Conservation (phyloP, 35 echinoderm and acorn worm species). For the Acanthaster planci region DNA sequence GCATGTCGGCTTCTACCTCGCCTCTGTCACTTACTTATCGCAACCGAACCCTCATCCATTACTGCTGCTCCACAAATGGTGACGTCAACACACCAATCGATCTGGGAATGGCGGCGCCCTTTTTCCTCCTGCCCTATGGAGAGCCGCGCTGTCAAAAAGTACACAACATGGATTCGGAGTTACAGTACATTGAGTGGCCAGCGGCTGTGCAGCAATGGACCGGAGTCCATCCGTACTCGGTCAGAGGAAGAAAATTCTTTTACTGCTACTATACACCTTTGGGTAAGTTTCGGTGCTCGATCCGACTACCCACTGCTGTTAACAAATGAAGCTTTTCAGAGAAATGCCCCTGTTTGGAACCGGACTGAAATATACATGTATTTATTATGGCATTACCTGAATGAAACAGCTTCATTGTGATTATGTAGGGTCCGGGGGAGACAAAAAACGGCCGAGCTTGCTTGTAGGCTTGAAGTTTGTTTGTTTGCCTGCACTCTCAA, state of each 20-base stretch:
- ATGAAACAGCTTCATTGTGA: background rate
- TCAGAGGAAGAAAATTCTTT: conserved; percentile 2
- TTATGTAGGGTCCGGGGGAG: background rate
- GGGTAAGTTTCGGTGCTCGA: background rate
- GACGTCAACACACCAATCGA: conserved; percentile 7
- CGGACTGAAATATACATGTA: background rate
- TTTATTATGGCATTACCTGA: background rate
- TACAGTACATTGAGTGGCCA: background rate
- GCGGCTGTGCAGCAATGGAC: background rate
- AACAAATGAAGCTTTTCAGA: background rate
- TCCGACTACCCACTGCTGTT: background rate
- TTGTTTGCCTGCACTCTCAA: too few species aligned
- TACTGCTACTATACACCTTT: conserved; percentile 6
- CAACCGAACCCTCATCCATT: background rate
- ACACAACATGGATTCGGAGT: background rate
- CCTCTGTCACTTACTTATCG: background rate
- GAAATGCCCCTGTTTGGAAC: background rate
- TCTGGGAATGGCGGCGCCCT: conserved; percentile 1
- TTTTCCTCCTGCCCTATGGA: conserved; percentile 9
- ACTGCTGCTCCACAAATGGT: background rate
- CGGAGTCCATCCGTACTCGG: background rate
- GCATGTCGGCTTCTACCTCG: background rate
- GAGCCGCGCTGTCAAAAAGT: conserved; percentile 3
- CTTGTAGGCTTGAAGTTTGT: too few species aligned
- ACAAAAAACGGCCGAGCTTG: too few species aligned